These are phyloP conservation scores for Listronotus bonariensis DNA, from an alignment of 1,140 invertebrate species.

Conservation along the genomic window DNA sequence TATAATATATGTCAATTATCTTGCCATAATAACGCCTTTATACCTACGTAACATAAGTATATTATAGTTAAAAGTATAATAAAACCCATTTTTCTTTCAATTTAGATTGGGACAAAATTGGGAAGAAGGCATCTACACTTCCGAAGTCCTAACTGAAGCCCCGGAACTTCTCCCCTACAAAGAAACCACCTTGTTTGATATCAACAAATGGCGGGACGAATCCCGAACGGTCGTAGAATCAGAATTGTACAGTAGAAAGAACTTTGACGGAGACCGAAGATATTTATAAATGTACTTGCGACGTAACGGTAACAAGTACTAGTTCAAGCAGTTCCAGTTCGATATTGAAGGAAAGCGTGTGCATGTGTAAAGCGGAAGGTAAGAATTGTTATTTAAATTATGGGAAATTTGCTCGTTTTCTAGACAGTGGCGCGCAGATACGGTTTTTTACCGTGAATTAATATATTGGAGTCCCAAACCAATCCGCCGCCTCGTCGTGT, in stretches of 20 bases:
- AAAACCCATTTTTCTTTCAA: neutral
- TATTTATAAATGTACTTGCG: conserved; percentile 32
- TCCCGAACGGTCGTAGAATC: conserved; percentile 18
- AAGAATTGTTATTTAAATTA: neutral
- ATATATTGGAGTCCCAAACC: no score
- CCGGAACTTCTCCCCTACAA: conserved; percentile 44
- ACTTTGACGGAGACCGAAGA: conserved; percentile 13
- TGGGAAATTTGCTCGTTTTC: no score
- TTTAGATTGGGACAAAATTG: conserved; percentile 48
- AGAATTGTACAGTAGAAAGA: conserved; percentile 21
- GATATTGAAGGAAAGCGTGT: conserved; percentile 25
- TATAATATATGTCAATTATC: no score
- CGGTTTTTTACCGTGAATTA: no score
- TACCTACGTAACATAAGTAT: no score
- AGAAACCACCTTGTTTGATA: conserved; percentile 14
- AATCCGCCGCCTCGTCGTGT: no score
- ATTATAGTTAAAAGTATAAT: no score
- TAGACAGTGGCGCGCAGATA: no score
- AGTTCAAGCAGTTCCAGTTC: conserved; percentile 42
- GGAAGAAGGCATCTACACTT: conserved; percentile 49
- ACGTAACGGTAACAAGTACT: neutral
- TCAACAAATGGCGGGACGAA: conserved; percentile 24
- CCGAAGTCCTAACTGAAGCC: conserved; percentile 44
- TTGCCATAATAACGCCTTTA: no score
- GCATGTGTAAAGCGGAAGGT: conserved; percentile 17